Evolutionary conservation across 23 tunicate species (phyloP), one percentile per base, ranked within the genome.

Genomic region (Oikopleura albicans): DNA sequence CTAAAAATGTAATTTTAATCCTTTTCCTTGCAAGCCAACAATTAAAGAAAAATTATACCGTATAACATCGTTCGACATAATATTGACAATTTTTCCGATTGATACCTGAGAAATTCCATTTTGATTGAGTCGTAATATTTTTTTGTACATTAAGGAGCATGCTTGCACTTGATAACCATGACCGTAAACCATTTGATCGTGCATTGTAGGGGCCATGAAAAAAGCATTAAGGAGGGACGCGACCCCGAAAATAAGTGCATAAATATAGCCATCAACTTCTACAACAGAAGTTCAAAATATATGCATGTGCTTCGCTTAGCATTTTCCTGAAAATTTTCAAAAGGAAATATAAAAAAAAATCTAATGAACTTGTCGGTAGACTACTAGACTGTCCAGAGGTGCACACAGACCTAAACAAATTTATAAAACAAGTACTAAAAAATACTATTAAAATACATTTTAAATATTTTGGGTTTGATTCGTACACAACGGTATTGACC

Each of bases 71-170:
- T 94, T 90, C 0, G 98, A 76, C 4, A 88, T 87, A 34, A 94
- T 86, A 76, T 94, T 94, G 2, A 94, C 88, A 34, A 94, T 85
- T 83, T 90, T 83, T 39, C 98, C 98, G 41, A 76, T 66, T 37
- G 56, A 85, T 84, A 76, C 16, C 63, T 49, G 12, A 12, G 63
- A 38, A 35, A 57, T 27, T 40, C 39, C n/a, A 56, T 40, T 84
- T 27, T 37, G 75, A 59, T 16, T n/a, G 1, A 40, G 1, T 63
- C 22, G 8, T 16, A 40, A 29, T 1, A 94, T 91, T 84, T 94
- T 94, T 83, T 94, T 85, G 87, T 88, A 94, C 96, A 94, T 94
- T 33, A 94, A 57, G 22, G 89, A 89, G 76, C 87, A 87, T 49
- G 63, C 63, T 22, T 49, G 63, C 12, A 49, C 63, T 49, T 49